phyloP scores from a whole-genome alignment of 2,797 vertebrate species.

The Tachyglossus aculeatus region DNA sequence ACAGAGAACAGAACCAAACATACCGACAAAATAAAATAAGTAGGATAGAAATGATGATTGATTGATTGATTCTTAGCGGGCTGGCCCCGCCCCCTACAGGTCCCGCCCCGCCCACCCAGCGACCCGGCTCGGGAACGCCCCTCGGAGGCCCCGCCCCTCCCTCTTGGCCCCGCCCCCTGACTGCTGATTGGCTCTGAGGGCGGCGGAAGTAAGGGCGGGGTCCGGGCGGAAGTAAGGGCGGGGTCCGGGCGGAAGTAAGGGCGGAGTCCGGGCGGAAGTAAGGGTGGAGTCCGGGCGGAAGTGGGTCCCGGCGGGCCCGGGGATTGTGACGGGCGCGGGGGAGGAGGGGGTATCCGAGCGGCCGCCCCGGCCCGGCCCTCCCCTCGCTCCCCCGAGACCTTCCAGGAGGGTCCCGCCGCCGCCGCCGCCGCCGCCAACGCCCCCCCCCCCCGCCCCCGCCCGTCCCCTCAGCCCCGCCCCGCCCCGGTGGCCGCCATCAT shows the following conservation, averaged over 20 bases:
- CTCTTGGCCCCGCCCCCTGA: neutral
- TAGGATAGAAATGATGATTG: too few relatives aligned
- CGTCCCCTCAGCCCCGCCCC: constrained; percentile 33
- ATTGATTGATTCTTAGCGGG: too few relatives aligned
- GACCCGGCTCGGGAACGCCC: too few relatives aligned
- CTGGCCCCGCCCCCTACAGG: neutral
- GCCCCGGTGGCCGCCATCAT: constrained; percentile 55
- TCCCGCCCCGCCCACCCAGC: too few relatives aligned
- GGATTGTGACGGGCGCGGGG: neutral
- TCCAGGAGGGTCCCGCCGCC: neutral
- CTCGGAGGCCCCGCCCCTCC: too few relatives aligned
- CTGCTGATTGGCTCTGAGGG: neutral
- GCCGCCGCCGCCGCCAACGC: neutral
- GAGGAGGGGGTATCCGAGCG: too few relatives aligned
- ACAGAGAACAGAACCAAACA: too few relatives aligned
- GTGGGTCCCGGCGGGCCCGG: neutral
- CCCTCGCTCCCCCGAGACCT: neutral
- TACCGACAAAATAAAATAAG: too few relatives aligned
- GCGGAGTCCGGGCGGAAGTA: too few relatives aligned
- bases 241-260: too few relatives aligned
- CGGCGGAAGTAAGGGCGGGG: neutral
- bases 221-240: neutral
- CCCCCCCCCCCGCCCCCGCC: constrained; percentile 25
- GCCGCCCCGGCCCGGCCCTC: neutral
- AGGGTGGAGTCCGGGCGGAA: neutral